A percentile compares a stretch with the other conserved stretches of the same genome.
These are phyloP conservation scores for Drosophila rufa DNA, from an alignment of 1,140 invertebrate species.

Conservation along the genomic window DNA sequence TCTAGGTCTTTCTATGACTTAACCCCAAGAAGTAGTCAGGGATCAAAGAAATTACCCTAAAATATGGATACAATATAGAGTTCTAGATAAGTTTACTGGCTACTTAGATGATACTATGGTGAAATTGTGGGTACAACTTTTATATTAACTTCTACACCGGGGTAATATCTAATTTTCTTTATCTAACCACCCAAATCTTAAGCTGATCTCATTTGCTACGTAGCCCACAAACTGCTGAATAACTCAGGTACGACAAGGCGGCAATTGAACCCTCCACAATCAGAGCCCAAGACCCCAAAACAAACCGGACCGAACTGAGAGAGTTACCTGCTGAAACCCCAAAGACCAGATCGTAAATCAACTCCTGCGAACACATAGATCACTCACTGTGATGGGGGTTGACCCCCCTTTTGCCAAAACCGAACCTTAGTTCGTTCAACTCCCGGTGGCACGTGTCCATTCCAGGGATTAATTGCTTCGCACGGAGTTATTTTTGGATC, in stretches of 20 bases:
- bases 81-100: background rate
- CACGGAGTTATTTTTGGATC: conserved; percentile 26
- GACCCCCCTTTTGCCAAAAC: background rate
- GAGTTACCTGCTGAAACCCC: background rate
- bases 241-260: conserved; percentile 20
- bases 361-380: conserved; percentile 36
- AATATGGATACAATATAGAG: background rate
- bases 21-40: background rate
- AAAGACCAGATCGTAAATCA: conserved; percentile 27
- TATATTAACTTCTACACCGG: background rate
- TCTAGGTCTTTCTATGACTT: background rate
- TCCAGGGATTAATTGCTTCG: conserved; percentile 22
- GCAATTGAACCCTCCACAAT: conserved; percentile 16
- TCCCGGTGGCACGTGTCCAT: conserved; percentile 16
- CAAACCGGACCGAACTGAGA: conserved; percentile 6
- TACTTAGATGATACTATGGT: background rate
- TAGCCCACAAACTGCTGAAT: conserved; percentile 7
- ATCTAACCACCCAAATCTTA: conserved; percentile 16
- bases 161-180: conserved; percentile 18
- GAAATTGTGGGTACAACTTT: conserved; percentile 1
- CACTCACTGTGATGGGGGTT: background rate
- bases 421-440: conserved; percentile 35
- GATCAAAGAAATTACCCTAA: no score
- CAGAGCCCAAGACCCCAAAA: background rate
- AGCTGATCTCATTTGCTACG: conserved; percentile 23